phyloP scores from a whole-genome alignment of 2,113 vertebrate genomes.

The Sylvietta virens region DNA sequence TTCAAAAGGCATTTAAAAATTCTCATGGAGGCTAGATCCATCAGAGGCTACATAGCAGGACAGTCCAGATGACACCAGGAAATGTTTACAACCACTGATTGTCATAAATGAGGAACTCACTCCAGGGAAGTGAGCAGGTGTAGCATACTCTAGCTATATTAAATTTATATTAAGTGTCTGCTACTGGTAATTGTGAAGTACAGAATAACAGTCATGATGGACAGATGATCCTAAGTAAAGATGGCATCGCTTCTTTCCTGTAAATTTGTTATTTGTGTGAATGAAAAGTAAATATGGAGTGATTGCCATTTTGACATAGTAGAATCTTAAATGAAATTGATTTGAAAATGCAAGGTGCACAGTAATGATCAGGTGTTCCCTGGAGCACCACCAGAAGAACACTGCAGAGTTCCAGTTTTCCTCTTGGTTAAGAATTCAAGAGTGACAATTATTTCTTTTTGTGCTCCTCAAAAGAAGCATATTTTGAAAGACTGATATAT shows the following conservation, averaged over 20 bases:
- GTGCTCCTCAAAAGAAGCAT: background rate
- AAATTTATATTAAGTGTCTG: background rate
- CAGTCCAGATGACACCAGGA: background rate
- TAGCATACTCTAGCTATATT: background rate
- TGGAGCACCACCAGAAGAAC: background rate
- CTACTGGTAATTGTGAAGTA: background rate
- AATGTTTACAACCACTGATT: background rate
- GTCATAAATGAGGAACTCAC: background rate
- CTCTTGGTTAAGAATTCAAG: background rate
- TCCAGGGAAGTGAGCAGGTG: background rate
- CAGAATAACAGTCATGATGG: background rate
- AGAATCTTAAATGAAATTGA: background rate
- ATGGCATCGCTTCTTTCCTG: background rate
- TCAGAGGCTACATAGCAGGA: background rate
- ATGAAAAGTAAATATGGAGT: background rate
- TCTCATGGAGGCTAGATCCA: background rate
- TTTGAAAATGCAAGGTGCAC: background rate
- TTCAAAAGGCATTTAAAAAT: background rate
- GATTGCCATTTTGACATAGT: background rate
- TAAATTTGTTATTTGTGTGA: background rate
- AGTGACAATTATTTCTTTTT: background rate
- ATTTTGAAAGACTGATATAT: background rate
- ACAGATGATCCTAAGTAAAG: background rate
- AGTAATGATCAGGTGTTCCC: background rate
- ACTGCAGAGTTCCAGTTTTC: background rate